Evolutionary conservation across 2,797 vertebrate genomes (phyloP).

Genomic region (Diceros bicornis): DNA sequence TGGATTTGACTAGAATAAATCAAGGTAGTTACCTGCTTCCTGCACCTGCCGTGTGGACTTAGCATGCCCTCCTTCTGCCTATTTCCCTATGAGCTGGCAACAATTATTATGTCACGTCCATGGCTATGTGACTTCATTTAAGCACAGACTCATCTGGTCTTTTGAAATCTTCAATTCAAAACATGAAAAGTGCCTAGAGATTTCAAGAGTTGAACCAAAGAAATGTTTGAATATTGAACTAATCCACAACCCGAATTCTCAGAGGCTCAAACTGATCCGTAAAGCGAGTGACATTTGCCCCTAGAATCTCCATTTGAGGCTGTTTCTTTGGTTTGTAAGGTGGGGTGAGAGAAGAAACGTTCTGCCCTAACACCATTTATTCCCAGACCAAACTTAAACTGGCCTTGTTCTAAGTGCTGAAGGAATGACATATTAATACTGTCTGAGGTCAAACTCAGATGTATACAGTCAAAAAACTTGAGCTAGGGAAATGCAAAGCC

Average conservation of each 20-base stretch:
- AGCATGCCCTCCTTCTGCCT: not conserved
- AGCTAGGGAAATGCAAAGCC: conserved; percentile 23
- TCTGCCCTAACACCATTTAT: not conserved
- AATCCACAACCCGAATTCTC: not conserved
- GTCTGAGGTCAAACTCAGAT: conserved; percentile 47
- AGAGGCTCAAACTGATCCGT: not conserved
- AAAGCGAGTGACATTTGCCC: not conserved
- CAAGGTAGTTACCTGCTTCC: conserved; percentile 51
- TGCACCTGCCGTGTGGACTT: not conserved
- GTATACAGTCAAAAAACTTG: not conserved
- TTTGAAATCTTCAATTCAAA: conserved; percentile 54
- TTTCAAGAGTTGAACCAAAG: not conserved
- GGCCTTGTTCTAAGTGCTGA: not conserved
- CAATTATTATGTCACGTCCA: conserved; percentile 70
- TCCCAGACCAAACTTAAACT: conserved; percentile 5
- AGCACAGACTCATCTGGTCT: not conserved
- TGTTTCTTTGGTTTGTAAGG: conserved; percentile 46
- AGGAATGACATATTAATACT: conserved; percentile 21
- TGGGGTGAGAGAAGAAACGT: not conserved
- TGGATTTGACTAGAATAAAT: conserved; percentile 51
- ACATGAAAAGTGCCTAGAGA: not conserved
- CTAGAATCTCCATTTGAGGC: conserved; percentile 10
- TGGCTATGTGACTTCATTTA: conserved; percentile 64
- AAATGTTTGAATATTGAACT: not conserved
- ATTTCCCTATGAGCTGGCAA: not conserved